Evolutionary conservation across 2,797 vertebrate genomes (phyloP), one percentile per base, ranked within the genome.

Genomic region (Anas bahamensis): DNA sequence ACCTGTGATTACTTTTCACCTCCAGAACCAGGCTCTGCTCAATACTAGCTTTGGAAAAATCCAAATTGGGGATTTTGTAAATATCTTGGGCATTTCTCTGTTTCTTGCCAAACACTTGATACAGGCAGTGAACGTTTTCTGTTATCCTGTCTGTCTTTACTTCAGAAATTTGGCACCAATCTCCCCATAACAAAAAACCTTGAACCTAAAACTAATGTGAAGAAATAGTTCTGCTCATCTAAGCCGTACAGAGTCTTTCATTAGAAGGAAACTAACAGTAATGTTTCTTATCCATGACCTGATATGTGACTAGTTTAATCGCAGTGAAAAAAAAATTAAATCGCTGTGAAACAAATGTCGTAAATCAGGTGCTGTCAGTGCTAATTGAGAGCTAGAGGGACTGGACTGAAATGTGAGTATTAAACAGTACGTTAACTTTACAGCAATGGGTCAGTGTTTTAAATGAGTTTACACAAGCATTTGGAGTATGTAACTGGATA

Each of bases 381-480:
- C 74, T 95, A 41, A 57, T 88, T 53, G 94, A 90, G 18, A 93
- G 63, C 13, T 68, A 76, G 56, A 94, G 78, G 94, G 90, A 91
- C 28, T 52, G 6, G 56, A 89, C 57, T 90, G 78, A 83, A 79
- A 91, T 75, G 37, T 89, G 68, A 88, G 90, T 89, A 46, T 83
- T 86, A 94, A 97, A 56, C 71, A 77, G 19, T 24, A 18, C 90
- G 61, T 93, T 95, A 95, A 88, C 55, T 94, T 94, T 53, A 18
- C 64, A 82, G 37, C 39, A 77, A n/a, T 44, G 75, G 74, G 76
- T 86, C 65, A 83, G 57, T 89, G 84, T 55, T 88, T 94, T 55
- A 89, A 75, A 72, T 72, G 93, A 82, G 72, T 95, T 96, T 95
- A 61, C 42, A 74, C 59, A 86, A 35, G n/a, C 77, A 53, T 77